A percentile compares a stretch with the other conserved stretches of the same genome.
These are phyloP conservation scores for Gryon sp. DNA, from an alignment of 1,140 invertebrate genomes.

Conservation along the genomic window DNA sequence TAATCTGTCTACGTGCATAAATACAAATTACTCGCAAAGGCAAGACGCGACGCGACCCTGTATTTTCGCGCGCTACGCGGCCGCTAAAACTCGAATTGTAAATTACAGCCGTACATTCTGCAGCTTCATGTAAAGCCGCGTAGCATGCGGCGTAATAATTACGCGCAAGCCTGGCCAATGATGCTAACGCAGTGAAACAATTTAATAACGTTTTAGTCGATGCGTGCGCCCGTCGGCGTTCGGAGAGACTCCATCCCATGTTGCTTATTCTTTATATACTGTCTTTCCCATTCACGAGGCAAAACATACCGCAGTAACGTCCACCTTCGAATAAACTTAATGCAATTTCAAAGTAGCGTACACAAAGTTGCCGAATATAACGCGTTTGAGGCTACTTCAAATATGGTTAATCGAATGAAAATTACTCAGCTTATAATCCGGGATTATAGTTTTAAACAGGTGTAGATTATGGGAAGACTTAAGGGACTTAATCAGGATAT, in stretches of 20 bases:
- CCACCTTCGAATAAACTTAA: too few species aligned
- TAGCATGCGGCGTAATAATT: slow-evolving; percentile 61
- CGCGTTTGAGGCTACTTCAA: too few species aligned
- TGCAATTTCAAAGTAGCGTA: too few species aligned
- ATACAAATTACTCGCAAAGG: slow-evolving; percentile 45
- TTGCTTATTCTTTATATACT: background rate
- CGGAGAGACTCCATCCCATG: too few species aligned
- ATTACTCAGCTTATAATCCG: too few species aligned
- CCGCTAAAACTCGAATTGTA: slow-evolving; percentile 54
- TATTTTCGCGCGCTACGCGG: slow-evolving; percentile 52
- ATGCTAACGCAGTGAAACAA: slow-evolving; percentile 66
- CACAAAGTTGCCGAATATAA: too few species aligned
- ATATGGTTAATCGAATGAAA: too few species aligned
- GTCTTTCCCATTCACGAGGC: background rate
- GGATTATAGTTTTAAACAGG: too few species aligned
- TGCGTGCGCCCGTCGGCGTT: slow-evolving; percentile 16
- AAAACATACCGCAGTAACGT: too few species aligned
- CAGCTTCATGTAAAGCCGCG: slow-evolving; percentile 41
- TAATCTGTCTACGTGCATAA: slow-evolving; percentile 54
- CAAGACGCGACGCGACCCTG: slow-evolving; percentile 45
- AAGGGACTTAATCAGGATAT: too few species aligned
- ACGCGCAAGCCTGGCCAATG: slow-evolving; percentile 54
- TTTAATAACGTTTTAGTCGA: slow-evolving; percentile 66
- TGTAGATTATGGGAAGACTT: too few species aligned
- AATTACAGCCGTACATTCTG: slow-evolving; percentile 52